Conservation (phyloP, 2,888 invertebrate genomes). For the Habroteleia sp. region DNA sequence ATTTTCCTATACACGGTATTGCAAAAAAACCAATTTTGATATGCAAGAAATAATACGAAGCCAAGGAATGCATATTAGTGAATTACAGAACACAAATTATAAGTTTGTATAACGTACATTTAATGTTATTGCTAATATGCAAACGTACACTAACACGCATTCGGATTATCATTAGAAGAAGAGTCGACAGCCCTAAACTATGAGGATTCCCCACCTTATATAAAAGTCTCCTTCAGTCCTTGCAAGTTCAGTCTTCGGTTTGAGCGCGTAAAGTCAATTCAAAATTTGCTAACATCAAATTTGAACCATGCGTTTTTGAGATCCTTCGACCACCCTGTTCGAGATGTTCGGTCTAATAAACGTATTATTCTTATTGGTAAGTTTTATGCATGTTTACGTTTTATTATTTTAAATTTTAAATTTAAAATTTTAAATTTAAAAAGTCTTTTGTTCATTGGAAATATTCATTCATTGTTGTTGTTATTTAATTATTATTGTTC, state of each 20-base stretch:
- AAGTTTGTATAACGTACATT: background rate
- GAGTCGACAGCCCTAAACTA: slow-evolving; percentile 55
- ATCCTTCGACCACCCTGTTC: slow-evolving; percentile 10
- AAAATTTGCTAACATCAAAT: slow-evolving; percentile 37
- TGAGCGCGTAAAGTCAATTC: slow-evolving; percentile 54
- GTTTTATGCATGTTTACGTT: background rate
- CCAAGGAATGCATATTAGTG: slow-evolving; percentile 1
- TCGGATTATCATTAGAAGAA: slow-evolving; percentile 36
- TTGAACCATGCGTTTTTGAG: slow-evolving; percentile 34
- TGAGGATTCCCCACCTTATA: slow-evolving; percentile 54
- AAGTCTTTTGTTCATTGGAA: too few species aligned
- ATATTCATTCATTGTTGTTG: too few species aligned
- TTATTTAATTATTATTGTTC: too few species aligned
- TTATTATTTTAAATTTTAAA: too few species aligned
- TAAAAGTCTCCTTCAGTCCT: slow-evolving; percentile 60
- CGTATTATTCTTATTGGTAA: slow-evolving; percentile 38
- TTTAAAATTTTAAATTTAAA: too few species aligned
- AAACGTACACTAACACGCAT: slow-evolving; percentile 21
- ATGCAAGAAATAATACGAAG: slow-evolving; percentile 3
- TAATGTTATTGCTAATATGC: slow-evolving; percentile 36
- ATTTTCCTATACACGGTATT: too few species aligned
- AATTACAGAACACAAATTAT: slow-evolving; percentile 29
- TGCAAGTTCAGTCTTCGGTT: slow-evolving; percentile 56
- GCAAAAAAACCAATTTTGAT: too few species aligned
- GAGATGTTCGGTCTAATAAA: slow-evolving; percentile 49